Percentiles rank a stretch among this genome's conserved stretches.
Conservation (phyloP, 2,797 vertebrate species). For the Microhierax caerulescens region DNA sequence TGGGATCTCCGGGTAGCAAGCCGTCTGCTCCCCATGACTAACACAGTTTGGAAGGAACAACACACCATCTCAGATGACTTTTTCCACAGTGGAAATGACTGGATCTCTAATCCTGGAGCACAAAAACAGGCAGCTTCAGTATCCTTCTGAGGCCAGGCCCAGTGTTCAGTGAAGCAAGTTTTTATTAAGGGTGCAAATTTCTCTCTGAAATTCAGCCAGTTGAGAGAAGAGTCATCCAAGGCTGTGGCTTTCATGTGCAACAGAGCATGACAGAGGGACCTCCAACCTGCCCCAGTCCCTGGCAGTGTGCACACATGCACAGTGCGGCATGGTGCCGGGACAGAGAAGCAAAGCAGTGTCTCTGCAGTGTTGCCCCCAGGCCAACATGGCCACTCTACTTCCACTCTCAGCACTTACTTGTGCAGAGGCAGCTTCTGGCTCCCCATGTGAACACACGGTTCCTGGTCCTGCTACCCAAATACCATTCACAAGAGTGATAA, state of each 20-base stretch:
- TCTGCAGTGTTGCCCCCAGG: not conserved
- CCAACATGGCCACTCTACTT: accelerated
- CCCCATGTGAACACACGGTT: accelerated
- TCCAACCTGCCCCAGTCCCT: not conserved
- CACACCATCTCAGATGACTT: constrained; percentile 35
- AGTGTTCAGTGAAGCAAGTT: not conserved
- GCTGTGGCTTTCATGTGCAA: not conserved
- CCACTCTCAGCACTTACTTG: accelerated
- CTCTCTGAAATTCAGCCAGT: constrained; percentile 21
- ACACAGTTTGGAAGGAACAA: constrained; percentile 42
- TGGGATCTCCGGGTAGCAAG: not conserved
- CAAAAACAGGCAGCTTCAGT: not conserved
- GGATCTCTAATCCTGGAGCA: constrained; percentile 10
- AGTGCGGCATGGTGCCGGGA: not conserved
- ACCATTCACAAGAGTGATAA: not conserved
- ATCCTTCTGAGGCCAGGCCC: constrained; percentile 5
- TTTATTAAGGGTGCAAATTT: constrained; percentile 28
- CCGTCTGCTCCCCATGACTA: constrained; percentile 39
- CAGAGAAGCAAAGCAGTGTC: not conserved
- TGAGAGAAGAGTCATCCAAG: not conserved
- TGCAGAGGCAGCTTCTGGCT: not conserved
- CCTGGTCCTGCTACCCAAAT: not conserved
- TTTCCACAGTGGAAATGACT: constrained; percentile 53
- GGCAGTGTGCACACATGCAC: not conserved
- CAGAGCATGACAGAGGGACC: not conserved